Evolutionary conservation across 2,888 invertebrate species (phyloP), one percentile per base, ranked within the genome.

Genomic region (Vesta saturnalis): DNA sequence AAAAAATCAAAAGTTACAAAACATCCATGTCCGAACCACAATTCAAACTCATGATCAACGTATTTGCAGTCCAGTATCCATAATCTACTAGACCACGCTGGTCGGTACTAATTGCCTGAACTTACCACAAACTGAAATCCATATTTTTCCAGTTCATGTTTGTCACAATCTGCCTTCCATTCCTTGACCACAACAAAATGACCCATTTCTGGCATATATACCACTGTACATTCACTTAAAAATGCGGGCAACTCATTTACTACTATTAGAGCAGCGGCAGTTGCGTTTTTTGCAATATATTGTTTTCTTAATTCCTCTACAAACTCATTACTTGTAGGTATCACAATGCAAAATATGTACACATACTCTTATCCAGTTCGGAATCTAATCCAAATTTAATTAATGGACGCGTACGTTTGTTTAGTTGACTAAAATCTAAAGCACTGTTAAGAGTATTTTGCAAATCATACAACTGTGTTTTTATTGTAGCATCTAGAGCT

Each of bases 351-450:
- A 49, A 46, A 57, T 30, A 59, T 15, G 21, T 23, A 12, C 4
- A 60, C 60, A 85, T 84, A 92, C 92, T 90, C 78, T 89, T 88
- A 81, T 96, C 96, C 52, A 96, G 85, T 71, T 89, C 88, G 1
- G 89, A 85, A 80, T 94, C 93, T 1, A 96, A 88, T 58, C 93
- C 93, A 19, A 88, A 83, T 75, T 92, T 92, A 0, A 95, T 92
- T 0, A 90, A 88, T 76, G 95, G 92, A 77, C 91, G 89, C 35
- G 89, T 89, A 74, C 88, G 87, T 5, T 84, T 84, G 72, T 86
- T 87, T 6, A 88, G 89, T 35, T 87, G 85, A 65, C 89, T 90
- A 78, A 91, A 91, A 80, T 93, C 92, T 67, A 93, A 86, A n/a
- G 92, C 89, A 75, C 89, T 87, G 72, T 90, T 89, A 81, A 94